A percentile compares a stretch with the other conserved stretches of the same genome.
Conservation (phyloP, 1,140 invertebrate species). For the Hermetia illucens region DNA sequence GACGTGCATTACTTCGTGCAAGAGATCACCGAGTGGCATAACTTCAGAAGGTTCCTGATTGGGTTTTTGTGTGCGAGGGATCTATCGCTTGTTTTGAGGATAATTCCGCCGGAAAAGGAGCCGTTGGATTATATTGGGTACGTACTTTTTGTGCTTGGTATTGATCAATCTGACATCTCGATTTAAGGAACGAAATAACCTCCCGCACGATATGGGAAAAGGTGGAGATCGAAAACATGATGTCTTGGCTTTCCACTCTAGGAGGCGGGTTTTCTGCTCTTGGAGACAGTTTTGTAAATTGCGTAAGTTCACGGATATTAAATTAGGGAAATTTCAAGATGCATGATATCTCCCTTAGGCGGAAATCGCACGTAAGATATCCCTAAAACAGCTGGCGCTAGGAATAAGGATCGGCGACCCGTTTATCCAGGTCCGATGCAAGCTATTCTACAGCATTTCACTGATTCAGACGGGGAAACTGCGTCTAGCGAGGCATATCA, state of each 20-base stretch:
- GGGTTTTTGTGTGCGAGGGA: neutral
- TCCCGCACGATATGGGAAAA: slow-evolving; percentile 40
- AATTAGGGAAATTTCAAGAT: slow-evolving; percentile 1
- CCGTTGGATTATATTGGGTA: slow-evolving; percentile 54
- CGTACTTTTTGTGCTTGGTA: slow-evolving; percentile 12
- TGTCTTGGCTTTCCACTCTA: slow-evolving; percentile 92
- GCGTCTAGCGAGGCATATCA: slow-evolving; percentile 45
- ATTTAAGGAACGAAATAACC: slow-evolving; percentile 31
- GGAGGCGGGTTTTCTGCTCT: slow-evolving; percentile 88
- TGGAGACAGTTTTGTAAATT: slow-evolving; percentile 67
- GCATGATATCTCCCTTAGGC: slow-evolving; percentile 43
- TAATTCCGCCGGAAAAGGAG: slow-evolving; percentile 39
- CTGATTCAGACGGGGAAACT: slow-evolving; percentile 65
- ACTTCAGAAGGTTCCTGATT: neutral
- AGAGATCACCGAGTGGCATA: neutral
- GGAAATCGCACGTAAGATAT: slow-evolving; percentile 73
- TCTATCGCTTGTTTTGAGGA: slow-evolving; percentile 6
- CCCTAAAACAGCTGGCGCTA: slow-evolving; percentile 62
- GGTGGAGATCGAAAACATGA: slow-evolving; percentile 65
- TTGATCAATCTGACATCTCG: neutral
- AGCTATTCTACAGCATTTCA: slow-evolving; percentile 74
- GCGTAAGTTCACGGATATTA: slow-evolving; percentile 43
- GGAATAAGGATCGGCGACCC: slow-evolving; percentile 71
- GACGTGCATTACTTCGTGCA: neutral
- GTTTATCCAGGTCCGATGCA: slow-evolving; percentile 58